phyloP scores from a whole-genome alignment of 2,797 vertebrate species.

The Trematomus bernacchii region DNA sequence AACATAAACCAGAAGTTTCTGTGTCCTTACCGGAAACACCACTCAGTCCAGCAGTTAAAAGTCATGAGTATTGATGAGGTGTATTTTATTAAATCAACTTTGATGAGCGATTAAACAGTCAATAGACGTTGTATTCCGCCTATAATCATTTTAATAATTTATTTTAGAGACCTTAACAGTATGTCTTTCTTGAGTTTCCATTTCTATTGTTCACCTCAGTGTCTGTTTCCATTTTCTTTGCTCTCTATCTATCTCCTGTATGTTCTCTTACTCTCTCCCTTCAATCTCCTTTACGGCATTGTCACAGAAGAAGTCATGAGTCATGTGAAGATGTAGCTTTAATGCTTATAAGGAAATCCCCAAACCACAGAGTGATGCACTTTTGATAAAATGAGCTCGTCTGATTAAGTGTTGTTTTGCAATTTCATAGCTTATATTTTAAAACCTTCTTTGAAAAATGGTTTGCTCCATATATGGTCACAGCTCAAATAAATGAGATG shows the following conservation, averaged over 20 bases:
- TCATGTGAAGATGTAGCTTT: conserved; percentile 1
- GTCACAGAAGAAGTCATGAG: neutral
- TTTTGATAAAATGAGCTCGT: neutral
- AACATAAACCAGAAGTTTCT: neutral
- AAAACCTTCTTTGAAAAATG: neutral
- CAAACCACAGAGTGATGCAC: neutral
- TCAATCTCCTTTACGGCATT: neutral
- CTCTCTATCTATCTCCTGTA: neutral
- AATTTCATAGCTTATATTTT: neutral
- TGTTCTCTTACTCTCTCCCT: neutral
- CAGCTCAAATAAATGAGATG: conserved; percentile 5
- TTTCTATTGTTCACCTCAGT: neutral
- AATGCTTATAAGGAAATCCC: conserved; percentile 20
- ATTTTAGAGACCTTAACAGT: neutral
- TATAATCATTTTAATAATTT: neutral
- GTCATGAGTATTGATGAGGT: neutral
- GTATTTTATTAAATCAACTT: neutral
- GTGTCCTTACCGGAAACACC: neutral
- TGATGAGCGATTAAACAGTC: neutral
- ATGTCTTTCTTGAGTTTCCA: neutral
- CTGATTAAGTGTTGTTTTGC: conserved; percentile 7
- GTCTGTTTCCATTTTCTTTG: neutral
- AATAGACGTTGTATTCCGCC: neutral
- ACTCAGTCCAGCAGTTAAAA: neutral
- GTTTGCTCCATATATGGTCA: neutral